phyloP scores from a whole-genome alignment of 92 coral and sea anemone species.

The Umimayanthus chanpuru region DNA sequence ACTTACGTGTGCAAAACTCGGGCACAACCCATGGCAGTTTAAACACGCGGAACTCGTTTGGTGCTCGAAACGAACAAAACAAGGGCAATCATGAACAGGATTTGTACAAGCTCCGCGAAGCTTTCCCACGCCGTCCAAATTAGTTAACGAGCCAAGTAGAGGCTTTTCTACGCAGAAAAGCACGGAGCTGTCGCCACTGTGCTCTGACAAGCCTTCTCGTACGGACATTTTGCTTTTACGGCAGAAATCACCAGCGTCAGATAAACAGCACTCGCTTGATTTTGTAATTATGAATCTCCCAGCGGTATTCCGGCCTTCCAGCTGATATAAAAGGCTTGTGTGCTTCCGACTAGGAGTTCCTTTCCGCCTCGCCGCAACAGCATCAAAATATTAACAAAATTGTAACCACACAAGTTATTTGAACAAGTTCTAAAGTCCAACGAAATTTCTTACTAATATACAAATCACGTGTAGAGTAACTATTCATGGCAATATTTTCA shows the following conservation, averaged over 20 bases:
- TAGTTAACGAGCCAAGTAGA: conserved; percentile 71
- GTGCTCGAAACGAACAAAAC: conserved; percentile 83
- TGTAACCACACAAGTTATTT: neutral
- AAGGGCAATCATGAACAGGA: conserved; percentile 74
- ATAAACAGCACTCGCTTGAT: neutral
- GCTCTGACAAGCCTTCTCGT: conserved; percentile 48
- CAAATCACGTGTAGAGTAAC: too few relatives aligned
- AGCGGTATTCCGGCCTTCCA: conserved; percentile 1
- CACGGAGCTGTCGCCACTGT: conserved; percentile 75
- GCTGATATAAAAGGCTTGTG: neutral
- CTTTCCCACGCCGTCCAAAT: conserved; percentile 76
- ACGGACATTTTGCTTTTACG: conserved; percentile 43
- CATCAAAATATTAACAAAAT: neutral
- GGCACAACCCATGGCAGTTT: conserved; percentile 84
- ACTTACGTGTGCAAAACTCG: conserved; percentile 84
- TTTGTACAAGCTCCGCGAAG: conserved; percentile 80
- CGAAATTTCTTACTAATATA: neutral
- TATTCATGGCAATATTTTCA: too few relatives aligned
- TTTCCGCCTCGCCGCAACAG: neutral
- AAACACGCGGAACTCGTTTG: conserved; percentile 83
- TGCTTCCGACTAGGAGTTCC: neutral
- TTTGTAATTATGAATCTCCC: neutral
- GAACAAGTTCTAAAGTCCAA: neutral
- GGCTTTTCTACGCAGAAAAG: conserved; percentile 74
- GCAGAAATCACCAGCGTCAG: neutral